These are phyloP conservation scores for Trichopoda pennipes DNA, from an alignment of 2,888 invertebrate genomes.

Conservation along the genomic window DNA sequence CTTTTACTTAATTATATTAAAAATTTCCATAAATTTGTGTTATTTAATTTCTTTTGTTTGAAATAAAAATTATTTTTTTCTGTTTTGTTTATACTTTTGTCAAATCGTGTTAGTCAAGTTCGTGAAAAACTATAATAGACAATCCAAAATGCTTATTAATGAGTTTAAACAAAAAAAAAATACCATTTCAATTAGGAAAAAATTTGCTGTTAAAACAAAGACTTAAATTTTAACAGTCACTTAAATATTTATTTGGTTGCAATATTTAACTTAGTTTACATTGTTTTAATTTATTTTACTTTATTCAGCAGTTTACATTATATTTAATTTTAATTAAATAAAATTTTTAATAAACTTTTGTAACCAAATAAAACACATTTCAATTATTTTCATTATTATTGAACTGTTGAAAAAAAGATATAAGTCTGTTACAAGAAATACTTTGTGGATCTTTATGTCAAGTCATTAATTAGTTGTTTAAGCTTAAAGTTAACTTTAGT, in stretches of 20 bases:
- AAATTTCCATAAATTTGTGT: slow-evolving; percentile 66
- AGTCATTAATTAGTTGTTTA: slow-evolving; percentile 49
- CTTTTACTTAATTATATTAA: slow-evolving; percentile 52
- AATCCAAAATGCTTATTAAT: slow-evolving; percentile 11
- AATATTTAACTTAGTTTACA: no score
- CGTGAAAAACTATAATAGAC: slow-evolving; percentile 40
- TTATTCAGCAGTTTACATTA: no score
- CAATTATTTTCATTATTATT: no score
- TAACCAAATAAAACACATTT: background rate
- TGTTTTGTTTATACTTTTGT: background rate
- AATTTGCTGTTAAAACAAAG: no score
- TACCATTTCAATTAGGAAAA: background rate
- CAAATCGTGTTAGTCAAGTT: slow-evolving; percentile 49
- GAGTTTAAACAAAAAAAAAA: background rate
- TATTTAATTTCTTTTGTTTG: slow-evolving; percentile 58
- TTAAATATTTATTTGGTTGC: no score
- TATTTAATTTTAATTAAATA: no score
- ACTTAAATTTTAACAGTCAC: no score
- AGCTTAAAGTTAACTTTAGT: slow-evolving; percentile 15
- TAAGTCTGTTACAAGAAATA: slow-evolving; percentile 15
- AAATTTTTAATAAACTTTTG: no score
- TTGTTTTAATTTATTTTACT: no score
- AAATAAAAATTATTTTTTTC: slow-evolving; percentile 37
- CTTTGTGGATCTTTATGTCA: slow-evolving; percentile 37
- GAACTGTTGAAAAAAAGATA: background rate